Evolutionary conservation across 2,113 vertebrate species (phyloP), one percentile per base, ranked within the genome.

Genomic region (Rynchops niger): DNA sequence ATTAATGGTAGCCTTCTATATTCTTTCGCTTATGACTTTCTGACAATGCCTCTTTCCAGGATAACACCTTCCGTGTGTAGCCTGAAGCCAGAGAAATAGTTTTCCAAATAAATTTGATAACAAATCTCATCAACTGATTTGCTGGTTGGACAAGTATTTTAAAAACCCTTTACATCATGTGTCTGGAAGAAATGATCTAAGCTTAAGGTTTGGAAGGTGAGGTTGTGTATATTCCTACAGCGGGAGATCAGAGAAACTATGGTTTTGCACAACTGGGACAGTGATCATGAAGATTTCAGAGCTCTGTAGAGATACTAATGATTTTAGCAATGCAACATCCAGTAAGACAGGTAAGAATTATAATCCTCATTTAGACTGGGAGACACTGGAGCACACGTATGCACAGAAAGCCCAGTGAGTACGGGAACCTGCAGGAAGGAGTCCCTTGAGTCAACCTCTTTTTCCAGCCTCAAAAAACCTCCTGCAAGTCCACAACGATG

Each of bases 111-210:
- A 72, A 93, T 73, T 69, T 83, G 47, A 80, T 92, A 77, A 65
- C 61, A 86, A 59, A 73, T 85, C 65, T 82, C 71, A 95, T 88
- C 90, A 88, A 55, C n/a, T 53, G 82, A 73, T 93, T 93, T 92
- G 23, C 58, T 86, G 43, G 53, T 42, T 88, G 59, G 53, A 73
- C 21, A 43, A 52, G 36, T 55, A 32, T 84, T 90, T 94, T 40
- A 21, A 85, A 93, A 91, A 5, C 22, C 10, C 8, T 86, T 89
- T 94, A 59, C 29, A 81, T 56, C 34, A 17, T 30, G 11, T 58
- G 36, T 56, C 63, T 93, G 83, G 53, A 83, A 91, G 30, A 91
- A 93, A 49, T 10, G 2, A 36, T 61, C 67, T 53, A 72, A 84
- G 43, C 26, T 47, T 45, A 53, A 74, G 77, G 16, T 90, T 59